A percentile compares a stretch with the other conserved stretches of the same genome.
Conservation (phyloP, 2,113 vertebrate genomes). For the Odontophorus gujanensis region DNA sequence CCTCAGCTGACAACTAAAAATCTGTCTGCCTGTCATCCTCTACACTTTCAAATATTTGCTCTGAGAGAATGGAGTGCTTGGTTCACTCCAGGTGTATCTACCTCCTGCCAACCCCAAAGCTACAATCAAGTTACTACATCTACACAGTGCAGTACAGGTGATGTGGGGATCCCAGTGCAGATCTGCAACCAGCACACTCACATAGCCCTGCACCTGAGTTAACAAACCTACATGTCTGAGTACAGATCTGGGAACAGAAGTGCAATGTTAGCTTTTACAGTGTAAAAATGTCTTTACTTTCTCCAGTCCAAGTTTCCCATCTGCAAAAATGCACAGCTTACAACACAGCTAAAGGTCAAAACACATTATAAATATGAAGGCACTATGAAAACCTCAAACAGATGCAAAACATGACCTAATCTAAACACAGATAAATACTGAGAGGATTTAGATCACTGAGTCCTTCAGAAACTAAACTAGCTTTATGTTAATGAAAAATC, state of each 20-base stretch:
- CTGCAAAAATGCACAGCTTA: not conserved
- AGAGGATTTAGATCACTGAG: slow-evolving; percentile 46
- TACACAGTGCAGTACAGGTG: accelerated
- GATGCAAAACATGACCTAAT: slow-evolving; percentile 17
- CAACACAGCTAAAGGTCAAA: not conserved
- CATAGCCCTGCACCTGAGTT: not conserved
- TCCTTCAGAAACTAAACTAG: slow-evolving; percentile 33
- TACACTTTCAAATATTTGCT: not conserved
- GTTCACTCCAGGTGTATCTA: not conserved
- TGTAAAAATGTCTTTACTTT: not conserved
- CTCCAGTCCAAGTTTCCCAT: not conserved
- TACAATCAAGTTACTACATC: not conserved
- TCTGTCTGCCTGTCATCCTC: not conserved
- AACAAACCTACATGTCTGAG: not conserved
- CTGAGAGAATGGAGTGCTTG: not conserved
- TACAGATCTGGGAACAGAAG: not conserved
- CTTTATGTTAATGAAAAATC: slow-evolving; percentile 55
- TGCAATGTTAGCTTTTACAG: accelerated
- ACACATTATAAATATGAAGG: not conserved
- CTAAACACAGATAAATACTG: not conserved
- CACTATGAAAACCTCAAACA: not conserved
- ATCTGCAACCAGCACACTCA: not conserved
- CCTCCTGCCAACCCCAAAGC: not conserved
- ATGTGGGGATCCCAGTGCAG: not conserved
- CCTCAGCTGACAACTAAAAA: not conserved